phyloP scores from a whole-genome alignment of 1,140 invertebrate genomes.

The Trichogramma pretiosum region DNA sequence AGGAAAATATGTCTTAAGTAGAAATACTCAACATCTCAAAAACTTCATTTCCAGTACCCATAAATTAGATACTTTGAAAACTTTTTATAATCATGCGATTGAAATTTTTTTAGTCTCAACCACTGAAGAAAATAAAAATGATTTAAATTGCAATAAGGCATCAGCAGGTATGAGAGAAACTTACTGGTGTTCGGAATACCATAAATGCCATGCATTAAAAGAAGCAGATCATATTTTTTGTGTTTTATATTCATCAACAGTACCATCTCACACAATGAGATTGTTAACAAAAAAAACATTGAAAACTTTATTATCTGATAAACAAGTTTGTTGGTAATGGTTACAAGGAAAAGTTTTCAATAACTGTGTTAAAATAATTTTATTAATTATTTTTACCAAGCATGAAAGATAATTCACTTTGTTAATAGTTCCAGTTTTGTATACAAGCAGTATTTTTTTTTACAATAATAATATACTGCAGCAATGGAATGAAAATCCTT shows the following conservation, averaged over 20 bases:
- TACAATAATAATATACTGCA: too few species aligned
- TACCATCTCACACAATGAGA: slow-evolving; percentile 60
- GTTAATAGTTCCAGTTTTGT: too few species aligned
- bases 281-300: slow-evolving; percentile 46
- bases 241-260: slow-evolving; percentile 55
- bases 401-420: too few species aligned
- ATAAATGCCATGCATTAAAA: slow-evolving; percentile 69
- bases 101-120: slow-evolving; percentile 34
- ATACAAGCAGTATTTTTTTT: too few species aligned
- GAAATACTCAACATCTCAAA: slow-evolving; percentile 49
- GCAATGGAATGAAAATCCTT: too few species aligned
- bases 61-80: slow-evolving; percentile 58
- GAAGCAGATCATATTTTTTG: slow-evolving; percentile 56
- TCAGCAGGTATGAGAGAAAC: slow-evolving; percentile 55
- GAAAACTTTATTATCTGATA: slow-evolving; percentile 45
- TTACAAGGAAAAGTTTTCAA: slow-evolving; percentile 4
- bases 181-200: slow-evolving; percentile 74
- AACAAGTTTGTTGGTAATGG: slow-evolving; percentile 45
- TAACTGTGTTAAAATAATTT: too few species aligned
- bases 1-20: slow-evolving; percentile 59
- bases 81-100: slow-evolving; percentile 61
- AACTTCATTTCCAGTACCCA: slow-evolving; percentile 50
- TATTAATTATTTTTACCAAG: too few species aligned
- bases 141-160: slow-evolving; percentile 16
- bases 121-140: slow-evolving; percentile 7